A percentile compares a stretch with the other conserved stretches of the same genome.
Evolutionary conservation across 1,140 invertebrate genomes (phyloP).

Genomic region (Mercenaria mercenaria): DNA sequence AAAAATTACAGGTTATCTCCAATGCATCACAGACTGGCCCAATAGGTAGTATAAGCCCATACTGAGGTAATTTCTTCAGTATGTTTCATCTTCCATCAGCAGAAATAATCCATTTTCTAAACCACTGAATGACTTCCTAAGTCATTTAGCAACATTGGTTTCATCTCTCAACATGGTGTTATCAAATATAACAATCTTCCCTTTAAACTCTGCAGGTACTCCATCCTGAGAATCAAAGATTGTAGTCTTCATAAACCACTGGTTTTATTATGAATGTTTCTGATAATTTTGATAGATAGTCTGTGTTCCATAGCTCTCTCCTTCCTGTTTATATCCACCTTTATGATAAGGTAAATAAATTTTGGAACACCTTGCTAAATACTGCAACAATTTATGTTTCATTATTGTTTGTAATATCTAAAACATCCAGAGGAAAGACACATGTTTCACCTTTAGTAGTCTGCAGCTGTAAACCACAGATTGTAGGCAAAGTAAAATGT

Average conservation of each 20-base stretch:
- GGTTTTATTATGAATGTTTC: slow-evolving; percentile 22
- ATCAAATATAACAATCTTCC: slow-evolving; percentile 15
- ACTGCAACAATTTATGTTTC: not conserved
- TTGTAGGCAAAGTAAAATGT: no score
- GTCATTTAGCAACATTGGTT: not conserved
- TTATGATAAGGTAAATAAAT: not conserved
- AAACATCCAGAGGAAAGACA: no score
- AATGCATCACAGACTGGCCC: not conserved
- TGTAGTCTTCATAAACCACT: not conserved
- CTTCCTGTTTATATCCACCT: not conserved
- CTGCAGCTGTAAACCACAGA: no score
- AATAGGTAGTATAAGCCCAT: not conserved
- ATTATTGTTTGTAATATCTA: no score
- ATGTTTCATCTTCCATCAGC: not conserved
- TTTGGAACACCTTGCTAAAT: not conserved
- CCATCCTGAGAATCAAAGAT: not conserved
- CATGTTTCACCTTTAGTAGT: no score
- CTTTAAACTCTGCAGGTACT: not conserved
- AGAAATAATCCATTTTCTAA: not conserved
- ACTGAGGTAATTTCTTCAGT: not conserved
- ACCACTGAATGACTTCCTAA: not conserved
- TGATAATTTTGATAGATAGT: not conserved
- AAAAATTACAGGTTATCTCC: not conserved
- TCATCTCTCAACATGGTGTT: not conserved
- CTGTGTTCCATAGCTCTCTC: not conserved